phyloP scores from a whole-genome alignment of 2,113 vertebrate genomes.

The Epinephelus cyanopodus region DNA sequence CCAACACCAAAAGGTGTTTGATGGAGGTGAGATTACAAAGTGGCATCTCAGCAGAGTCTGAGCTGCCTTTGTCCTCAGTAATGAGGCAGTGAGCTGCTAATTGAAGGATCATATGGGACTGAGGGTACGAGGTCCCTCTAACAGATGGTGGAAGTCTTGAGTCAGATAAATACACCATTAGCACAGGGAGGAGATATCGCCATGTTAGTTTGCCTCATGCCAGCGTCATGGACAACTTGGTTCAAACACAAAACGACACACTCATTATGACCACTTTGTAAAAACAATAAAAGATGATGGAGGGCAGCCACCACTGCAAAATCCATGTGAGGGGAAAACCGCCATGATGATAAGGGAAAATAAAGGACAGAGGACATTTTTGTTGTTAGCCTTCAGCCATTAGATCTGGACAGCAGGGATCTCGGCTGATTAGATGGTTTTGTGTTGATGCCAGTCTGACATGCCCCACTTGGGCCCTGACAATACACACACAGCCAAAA shows the following conservation, averaged over 20 bases:
- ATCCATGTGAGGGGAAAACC: neutral
- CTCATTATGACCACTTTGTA: neutral
- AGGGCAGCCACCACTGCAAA: neutral
- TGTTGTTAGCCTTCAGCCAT: slow-evolving; percentile 29
- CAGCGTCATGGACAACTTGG: slow-evolving; percentile 9
- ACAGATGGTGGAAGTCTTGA: slow-evolving; percentile 68
- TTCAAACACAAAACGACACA: slow-evolving; percentile 4
- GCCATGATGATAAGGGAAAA: slow-evolving; percentile 4
- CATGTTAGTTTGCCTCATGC: slow-evolving; percentile 24
- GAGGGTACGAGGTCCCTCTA: slow-evolving; percentile 43
- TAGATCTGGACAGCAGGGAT: slow-evolving; percentile 43
- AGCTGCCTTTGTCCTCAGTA: slow-evolving; percentile 41
- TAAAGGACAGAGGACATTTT: neutral
- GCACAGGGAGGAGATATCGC: slow-evolving; percentile 5
- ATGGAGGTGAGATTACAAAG: slow-evolving; percentile 26
- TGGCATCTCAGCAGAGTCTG: neutral
- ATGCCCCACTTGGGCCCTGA: slow-evolving; percentile 33
- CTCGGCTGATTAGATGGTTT: slow-evolving; percentile 20
- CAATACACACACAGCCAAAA: slow-evolving; percentile 26
- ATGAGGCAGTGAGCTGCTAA: slow-evolving; percentile 57
- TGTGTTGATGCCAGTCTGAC: slow-evolving; percentile 22
- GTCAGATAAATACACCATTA: slow-evolving; percentile 66
- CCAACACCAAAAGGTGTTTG: slow-evolving; percentile 8
- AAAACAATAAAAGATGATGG: neutral
- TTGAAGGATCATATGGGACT: slow-evolving; percentile 59